Conservation (phyloP, 2,797 vertebrate genomes). For the Crenichthys baileyi region DNA sequence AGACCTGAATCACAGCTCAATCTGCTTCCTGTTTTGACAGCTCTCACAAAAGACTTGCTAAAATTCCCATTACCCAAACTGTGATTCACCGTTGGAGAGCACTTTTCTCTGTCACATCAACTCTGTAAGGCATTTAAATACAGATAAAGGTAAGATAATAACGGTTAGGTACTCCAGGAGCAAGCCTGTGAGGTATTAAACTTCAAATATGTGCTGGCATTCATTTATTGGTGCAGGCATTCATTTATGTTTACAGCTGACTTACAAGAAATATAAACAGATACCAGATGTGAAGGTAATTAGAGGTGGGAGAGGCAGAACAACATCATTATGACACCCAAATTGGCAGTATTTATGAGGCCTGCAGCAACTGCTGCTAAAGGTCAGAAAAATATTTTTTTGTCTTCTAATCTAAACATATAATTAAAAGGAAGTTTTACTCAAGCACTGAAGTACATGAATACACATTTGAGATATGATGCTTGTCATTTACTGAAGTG, state of each 20-base stretch:
- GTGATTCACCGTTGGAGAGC: slow-evolving; percentile 28
- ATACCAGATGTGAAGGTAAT: slow-evolving; percentile 7
- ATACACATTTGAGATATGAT: no score
- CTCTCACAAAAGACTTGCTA: rapidly evolving
- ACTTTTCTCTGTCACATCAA: neutral
- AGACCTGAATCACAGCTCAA: neutral
- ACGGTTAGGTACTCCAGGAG: neutral
- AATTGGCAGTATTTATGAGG: neutral
- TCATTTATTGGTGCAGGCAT: slow-evolving; percentile 1
- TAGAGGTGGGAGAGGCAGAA: slow-evolving; percentile 17
- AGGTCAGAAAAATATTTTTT: neutral
- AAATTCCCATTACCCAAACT: neutral
- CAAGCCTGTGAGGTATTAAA: neutral
- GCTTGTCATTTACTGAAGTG: neutral
- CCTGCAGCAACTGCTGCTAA: neutral
- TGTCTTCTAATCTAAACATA: neutral
- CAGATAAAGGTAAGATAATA: neutral
- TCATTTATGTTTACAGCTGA: neutral
- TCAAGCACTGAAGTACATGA: no score
- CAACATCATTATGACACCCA: slow-evolving; percentile 5
- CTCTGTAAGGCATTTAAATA: neutral
- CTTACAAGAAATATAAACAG: neutral
- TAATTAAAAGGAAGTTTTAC: neutral
- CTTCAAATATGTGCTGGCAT: no score
- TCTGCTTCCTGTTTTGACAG: slow-evolving; percentile 49